Base-by-base conservation (phyloP, 2,113 vertebrate genomes). In the Psilopsiagon aymara region DNA sequence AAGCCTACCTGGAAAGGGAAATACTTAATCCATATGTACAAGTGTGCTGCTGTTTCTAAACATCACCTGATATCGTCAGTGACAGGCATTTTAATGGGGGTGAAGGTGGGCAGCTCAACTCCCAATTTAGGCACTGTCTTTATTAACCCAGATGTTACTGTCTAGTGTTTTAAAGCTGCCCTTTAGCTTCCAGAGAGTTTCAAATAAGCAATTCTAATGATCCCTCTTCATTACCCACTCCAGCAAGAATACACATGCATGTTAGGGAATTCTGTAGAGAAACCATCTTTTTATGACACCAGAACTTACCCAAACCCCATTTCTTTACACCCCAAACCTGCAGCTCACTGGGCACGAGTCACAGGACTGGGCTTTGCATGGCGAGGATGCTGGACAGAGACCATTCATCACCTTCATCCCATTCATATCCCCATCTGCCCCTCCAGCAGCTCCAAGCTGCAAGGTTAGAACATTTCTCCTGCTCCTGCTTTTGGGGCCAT, bases 201-300 rank as follows among this genome's bases (percentile, higher is more conserved):
- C 89, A 85, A 73, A 96, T 69, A 74, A 95, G 95, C 82, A 83
- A 62, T 95, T 94, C 87, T 89, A 90, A 93, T 80, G 44, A 89
- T 35, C 59, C 46, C 10, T 94, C 92, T 92, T 94, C 89, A 90
- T 92, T 86, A 97, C 69, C 63, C n/a, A 7, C 53, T 75, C 66
- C 85, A 39, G 59, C 6, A 16, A 62, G 63, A 84, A 86, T 31
- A 25, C 3, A 11, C 1, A 21, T 1, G 37, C 37, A 12, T 59
- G 52, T 71, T 39, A 70, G 55, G 76, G 77, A 96, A 75, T 31
- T 35, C 13, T 10, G 1, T 6, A 13, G 0, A 78, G 73, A 87
- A 92, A 57, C 12, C 6, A 43, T 25, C 35, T 57, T 75, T 77
- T 75, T 49, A 10, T 19, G 25, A 46, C 31, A 35, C 35, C 16